These are phyloP conservation scores for Syrista parreyssii DNA, from an alignment of 2,888 invertebrate species.

Conservation along the genomic window DNA sequence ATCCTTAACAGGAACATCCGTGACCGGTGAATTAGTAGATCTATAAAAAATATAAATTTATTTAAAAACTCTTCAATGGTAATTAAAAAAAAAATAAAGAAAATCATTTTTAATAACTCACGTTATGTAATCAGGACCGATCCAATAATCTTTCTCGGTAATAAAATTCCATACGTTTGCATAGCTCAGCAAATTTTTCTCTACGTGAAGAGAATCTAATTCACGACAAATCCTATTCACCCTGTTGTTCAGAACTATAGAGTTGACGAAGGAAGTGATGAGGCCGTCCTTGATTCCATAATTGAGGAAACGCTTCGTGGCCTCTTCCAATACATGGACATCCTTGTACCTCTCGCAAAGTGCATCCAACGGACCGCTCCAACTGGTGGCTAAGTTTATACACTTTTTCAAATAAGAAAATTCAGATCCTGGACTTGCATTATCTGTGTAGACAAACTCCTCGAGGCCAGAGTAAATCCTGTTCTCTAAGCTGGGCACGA, in stretches of 20 bases:
- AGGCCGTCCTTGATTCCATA: constrained; percentile 41
- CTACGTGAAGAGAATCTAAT: constrained; percentile 36
- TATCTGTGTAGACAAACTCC: constrained; percentile 40
- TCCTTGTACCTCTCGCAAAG: constrained; percentile 28
- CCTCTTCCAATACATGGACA: constrained; percentile 22
- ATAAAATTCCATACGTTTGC: constrained; percentile 42
- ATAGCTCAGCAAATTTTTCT: constrained; percentile 36
- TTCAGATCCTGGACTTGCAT: constrained; percentile 11
- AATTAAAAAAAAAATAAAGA: background rate
- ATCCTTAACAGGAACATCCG: background rate
- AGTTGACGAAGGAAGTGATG: constrained; percentile 43
- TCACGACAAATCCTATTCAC: constrained; percentile 42
- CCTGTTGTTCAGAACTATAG: constrained; percentile 45
- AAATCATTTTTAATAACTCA: constrained; percentile 13
- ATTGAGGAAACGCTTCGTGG: constrained; percentile 33
- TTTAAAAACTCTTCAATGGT: too few relatives aligned
- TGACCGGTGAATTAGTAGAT: background rate
- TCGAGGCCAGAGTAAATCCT: constrained; percentile 41
- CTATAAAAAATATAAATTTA: background rate
- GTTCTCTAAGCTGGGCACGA: constrained; percentile 47
- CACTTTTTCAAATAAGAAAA: constrained; percentile 37
- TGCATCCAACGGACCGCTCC: constrained; percentile 25
- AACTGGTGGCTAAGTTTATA: constrained; percentile 28
- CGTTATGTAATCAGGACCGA: constrained; percentile 19
- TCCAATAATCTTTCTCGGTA: constrained; percentile 44